phyloP scores from a whole-genome alignment of 2,888 invertebrate species.

The Herminia tarsipennalis region DNA sequence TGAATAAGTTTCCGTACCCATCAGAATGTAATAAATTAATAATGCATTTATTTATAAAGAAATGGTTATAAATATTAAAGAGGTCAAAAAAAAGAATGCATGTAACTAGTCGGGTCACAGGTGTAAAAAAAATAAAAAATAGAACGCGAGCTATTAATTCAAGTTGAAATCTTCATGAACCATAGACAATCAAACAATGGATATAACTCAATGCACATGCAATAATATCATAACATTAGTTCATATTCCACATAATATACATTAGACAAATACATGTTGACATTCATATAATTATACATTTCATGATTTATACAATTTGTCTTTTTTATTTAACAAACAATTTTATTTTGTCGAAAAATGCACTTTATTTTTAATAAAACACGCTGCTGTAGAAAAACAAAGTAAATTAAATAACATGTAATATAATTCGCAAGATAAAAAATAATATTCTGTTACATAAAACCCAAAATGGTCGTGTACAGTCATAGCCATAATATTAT shows the following conservation, averaged over 20 bases:
- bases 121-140: no score
- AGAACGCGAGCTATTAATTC: no score
- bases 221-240: neutral
- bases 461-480: slow-evolving; percentile 1
- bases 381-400: slow-evolving; percentile 10
- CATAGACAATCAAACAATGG: no score
- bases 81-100: no score
- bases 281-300: slow-evolving; percentile 30
- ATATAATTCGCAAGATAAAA: neutral
- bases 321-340: slow-evolving; percentile 47
- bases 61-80: no score
- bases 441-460: neutral
- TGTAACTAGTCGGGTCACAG: no score
- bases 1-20: no score
- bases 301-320: slow-evolving; percentile 37
- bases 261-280: slow-evolving; percentile 26
- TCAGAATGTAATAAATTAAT: no score
- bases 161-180: no score
- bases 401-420: no score
- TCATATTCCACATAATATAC: neutral
- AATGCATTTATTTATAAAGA: no score
- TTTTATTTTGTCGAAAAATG: slow-evolving; percentile 36
- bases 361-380: slow-evolving; percentile 22
- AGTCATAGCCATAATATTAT: slow-evolving; percentile 14
- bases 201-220: no score